phyloP scores from a whole-genome alignment of 2,113 vertebrate species.

The Myanophis thanlyinensis region DNA sequence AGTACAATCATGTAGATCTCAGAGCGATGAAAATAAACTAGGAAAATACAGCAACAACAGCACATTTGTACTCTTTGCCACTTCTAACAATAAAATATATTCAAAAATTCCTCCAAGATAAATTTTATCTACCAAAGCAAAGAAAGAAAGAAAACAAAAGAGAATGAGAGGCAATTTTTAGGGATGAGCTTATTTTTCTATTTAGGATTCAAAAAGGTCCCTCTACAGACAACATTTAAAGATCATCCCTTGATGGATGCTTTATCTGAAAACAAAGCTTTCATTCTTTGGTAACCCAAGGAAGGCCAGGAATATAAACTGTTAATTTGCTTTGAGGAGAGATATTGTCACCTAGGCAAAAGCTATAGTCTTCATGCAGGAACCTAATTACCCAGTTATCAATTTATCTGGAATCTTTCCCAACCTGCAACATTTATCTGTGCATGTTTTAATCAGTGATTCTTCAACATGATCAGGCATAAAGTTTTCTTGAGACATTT shows the following conservation, averaged over 20 bases:
- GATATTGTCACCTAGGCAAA: background rate
- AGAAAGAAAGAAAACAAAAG: background rate
- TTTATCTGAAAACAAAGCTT: background rate
- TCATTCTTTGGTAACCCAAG: background rate
- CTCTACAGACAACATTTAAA: background rate
- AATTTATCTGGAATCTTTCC: background rate
- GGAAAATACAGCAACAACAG: background rate
- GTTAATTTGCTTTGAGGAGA: conserved; percentile 6
- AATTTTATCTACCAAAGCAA: background rate
- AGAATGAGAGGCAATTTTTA: background rate
- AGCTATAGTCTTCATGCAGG: background rate
- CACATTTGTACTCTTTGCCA: background rate
- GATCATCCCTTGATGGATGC: background rate
- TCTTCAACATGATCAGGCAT: background rate
- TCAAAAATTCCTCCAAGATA: background rate
- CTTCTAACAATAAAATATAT: background rate
- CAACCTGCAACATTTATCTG: background rate
- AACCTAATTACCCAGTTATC: background rate
- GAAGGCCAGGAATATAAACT: background rate
- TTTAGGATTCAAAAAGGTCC: background rate
- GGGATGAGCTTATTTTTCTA: background rate
- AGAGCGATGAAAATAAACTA: background rate
- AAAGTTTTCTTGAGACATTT: background rate
- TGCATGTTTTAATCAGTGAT: background rate
- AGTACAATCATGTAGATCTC: background rate